Evolutionary conservation across 2,888 invertebrate species (phyloP).

Genomic region (Hypercompe scribonia): DNA sequence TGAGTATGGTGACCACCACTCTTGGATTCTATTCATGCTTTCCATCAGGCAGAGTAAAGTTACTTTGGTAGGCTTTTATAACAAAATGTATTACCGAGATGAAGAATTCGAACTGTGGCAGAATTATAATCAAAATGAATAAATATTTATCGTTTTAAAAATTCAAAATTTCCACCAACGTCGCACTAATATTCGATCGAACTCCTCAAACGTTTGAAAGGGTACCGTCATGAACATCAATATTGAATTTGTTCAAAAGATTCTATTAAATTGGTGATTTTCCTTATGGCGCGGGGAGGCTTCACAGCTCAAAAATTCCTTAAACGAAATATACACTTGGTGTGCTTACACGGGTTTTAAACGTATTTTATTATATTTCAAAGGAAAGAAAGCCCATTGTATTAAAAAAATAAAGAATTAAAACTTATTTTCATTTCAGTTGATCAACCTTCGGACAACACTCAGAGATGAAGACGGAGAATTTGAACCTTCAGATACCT

Average conservation of each 20-base stretch:
- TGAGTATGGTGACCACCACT: too few relatives aligned
- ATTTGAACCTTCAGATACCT: too few relatives aligned
- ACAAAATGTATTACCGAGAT: background rate
- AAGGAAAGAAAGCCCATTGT: background rate
- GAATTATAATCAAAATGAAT: background rate
- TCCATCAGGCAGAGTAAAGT: too few relatives aligned
- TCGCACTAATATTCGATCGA: background rate
- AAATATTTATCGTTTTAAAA: background rate
- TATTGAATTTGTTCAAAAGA: background rate
- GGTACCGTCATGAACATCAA: background rate
- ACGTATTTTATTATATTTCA: background rate
- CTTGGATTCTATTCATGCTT: too few relatives aligned
- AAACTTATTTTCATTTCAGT: too few relatives aligned
- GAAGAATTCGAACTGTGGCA: background rate
- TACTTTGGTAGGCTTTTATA: too few relatives aligned
- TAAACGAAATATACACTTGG: background rate
- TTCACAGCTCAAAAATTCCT: background rate
- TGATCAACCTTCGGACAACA: too few relatives aligned
- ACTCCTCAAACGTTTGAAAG: background rate
- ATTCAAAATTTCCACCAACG: background rate
- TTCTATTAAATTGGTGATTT: conserved; percentile 1
- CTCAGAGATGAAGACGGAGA: too few relatives aligned
- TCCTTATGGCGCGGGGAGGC: background rate
- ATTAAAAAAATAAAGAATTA: background rate
- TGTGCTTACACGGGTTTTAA: background rate